A percentile compares a stretch with the other conserved stretches of the same genome.
These are phyloP conservation scores for Ectemnius continuus DNA, from an alignment of 2,888 invertebrate species.

Conservation along the genomic window DNA sequence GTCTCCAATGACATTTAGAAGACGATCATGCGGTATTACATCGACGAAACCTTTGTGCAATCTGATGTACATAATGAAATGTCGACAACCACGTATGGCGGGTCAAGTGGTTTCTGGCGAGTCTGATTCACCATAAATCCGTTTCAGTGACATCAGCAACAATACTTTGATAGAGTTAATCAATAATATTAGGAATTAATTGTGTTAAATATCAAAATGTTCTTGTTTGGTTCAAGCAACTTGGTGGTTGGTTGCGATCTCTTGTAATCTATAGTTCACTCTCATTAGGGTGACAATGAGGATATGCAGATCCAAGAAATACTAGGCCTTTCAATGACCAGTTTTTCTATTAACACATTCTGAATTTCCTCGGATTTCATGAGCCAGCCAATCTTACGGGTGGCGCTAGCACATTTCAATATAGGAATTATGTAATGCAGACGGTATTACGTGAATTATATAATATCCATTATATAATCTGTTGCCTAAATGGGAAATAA, in stretches of 20 bases:
- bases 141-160: neutral
- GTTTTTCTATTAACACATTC: neutral
- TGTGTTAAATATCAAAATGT: no score
- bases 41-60: no score
- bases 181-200: no score
- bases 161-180: no score
- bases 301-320: constrained; percentile 18
- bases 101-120: constrained; percentile 1
- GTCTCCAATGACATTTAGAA: no score
- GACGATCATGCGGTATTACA: no score
- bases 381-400: no score
- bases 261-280: neutral
- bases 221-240: no score
- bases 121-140: neutral
- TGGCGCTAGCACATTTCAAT: constrained; percentile 11
- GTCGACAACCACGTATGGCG: neutral
- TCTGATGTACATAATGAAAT: no score
- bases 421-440: constrained; percentile 44
- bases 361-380: neutral
- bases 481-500: constrained; percentile 36
- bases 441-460: constrained; percentile 28
- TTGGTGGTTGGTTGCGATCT: no score
- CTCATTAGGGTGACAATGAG: constrained; percentile 25
- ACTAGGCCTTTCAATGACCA: no score
- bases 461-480: constrained; percentile 33